phyloP scores from a whole-genome alignment of 2,113 vertebrate species.

The Saimiri boliviensis region DNA sequence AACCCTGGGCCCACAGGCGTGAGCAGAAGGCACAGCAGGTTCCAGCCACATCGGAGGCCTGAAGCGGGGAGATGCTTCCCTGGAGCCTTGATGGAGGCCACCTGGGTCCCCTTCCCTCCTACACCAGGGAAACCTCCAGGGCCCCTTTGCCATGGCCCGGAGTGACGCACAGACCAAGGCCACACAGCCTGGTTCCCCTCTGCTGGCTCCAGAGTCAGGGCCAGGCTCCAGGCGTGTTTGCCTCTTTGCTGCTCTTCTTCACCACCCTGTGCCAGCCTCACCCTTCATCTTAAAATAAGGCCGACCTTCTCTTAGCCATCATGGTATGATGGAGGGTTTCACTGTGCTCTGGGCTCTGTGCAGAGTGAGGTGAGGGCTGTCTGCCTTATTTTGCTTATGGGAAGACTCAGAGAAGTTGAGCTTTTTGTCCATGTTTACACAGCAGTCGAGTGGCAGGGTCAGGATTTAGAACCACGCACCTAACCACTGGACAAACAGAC shows the following conservation, averaged over 20 bases:
- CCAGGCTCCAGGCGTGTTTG: background rate
- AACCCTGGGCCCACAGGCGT: rapidly evolving
- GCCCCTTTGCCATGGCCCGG: rapidly evolving
- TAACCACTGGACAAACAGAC: rapidly evolving
- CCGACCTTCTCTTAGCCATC: background rate
- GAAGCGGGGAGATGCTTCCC: background rate
- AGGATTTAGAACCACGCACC: rapidly evolving
- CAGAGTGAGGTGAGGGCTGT: rapidly evolving
- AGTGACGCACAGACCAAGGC: background rate
- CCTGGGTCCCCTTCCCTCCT: background rate
- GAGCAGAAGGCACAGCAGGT: too few species aligned
- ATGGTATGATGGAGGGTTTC: rapidly evolving
- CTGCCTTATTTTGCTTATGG: background rate
- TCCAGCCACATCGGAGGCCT: background rate
- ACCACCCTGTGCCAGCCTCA: too few species aligned
- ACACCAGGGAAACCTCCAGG: background rate
- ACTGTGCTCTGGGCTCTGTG: background rate
- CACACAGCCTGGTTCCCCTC: background rate
- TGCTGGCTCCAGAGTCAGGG: rapidly evolving
- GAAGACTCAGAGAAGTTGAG: background rate
- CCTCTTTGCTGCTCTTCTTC: too few species aligned
- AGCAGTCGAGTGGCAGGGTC: rapidly evolving
- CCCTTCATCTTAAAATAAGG: too few species aligned
- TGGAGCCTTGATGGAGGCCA: background rate
- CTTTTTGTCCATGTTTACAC: background rate